Evolutionary conservation across 2,113 vertebrate species (phyloP).

Genomic region (Uropsilus gracilis): DNA sequence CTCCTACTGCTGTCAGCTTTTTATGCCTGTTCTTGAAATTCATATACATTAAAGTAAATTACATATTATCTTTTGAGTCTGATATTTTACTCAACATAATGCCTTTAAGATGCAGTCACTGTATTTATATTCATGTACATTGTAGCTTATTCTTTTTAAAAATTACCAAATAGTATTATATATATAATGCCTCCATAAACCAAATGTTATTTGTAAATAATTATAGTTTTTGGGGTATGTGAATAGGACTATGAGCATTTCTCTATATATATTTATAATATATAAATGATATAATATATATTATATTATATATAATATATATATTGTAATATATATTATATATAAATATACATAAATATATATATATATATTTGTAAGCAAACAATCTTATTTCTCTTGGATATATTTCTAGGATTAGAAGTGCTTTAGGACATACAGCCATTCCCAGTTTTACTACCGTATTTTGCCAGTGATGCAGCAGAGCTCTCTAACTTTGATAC

Average conservation of each 20-base stretch:
- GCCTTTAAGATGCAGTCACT: not conserved
- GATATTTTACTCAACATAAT: not conserved
- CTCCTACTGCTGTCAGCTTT: not conserved
- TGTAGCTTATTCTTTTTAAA: not conserved
- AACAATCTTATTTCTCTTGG: not conserved
- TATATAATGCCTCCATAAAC: not conserved
- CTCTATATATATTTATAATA: not conserved
- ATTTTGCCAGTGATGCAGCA: accelerated
- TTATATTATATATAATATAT: no score
- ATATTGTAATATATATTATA: no score
- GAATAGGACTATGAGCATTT: not conserved
- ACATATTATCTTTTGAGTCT: not conserved
- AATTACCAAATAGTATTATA: not conserved
- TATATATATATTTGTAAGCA: not conserved
- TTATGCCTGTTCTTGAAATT: not conserved
- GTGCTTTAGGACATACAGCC: not conserved
- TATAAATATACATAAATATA: no score
- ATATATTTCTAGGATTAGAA: not conserved
- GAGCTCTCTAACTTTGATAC: not conserved
- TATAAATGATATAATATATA: no score
- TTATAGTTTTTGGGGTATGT: not conserved
- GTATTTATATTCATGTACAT: not conserved
- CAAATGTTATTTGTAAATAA: not conserved
- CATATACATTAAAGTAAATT: not conserved
- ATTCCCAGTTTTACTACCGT: not conserved